These are phyloP conservation scores for Cryptophagus acutangulus DNA, from an alignment of 2,888 invertebrate genomes.

Conservation along the genomic window DNA sequence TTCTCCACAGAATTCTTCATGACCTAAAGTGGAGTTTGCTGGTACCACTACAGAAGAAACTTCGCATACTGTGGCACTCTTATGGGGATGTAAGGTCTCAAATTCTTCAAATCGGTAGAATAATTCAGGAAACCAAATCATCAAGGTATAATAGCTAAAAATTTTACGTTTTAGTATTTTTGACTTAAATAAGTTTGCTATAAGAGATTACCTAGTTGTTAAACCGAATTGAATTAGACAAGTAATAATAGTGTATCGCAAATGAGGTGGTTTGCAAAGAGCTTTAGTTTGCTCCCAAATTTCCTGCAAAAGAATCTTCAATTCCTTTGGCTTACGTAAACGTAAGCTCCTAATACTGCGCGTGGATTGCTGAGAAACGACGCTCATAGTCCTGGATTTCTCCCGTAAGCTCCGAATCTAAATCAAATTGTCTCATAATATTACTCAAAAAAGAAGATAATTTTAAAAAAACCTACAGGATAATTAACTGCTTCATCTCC, in stretches of 20 bases:
- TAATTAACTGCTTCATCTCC: constrained; percentile 65
- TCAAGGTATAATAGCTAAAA: constrained; percentile 80
- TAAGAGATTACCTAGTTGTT: constrained; percentile 59
- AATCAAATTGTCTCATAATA: constrained; percentile 16
- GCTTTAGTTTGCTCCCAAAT: constrained; percentile 72
- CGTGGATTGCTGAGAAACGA: constrained; percentile 58
- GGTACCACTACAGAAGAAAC: constrained; percentile 63
- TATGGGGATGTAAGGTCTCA: constrained; percentile 61
- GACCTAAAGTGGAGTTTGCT: constrained; percentile 36
- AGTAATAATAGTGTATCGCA: constrained; percentile 69
- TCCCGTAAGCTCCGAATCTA: constrained; percentile 69
- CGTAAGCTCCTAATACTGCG: constrained; percentile 65
- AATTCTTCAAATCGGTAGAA: constrained; percentile 79
- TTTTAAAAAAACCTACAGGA: constrained; percentile 58
- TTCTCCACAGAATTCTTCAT: constrained; percentile 57
- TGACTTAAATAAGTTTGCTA: not conserved
- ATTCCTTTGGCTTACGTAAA: constrained; percentile 67
- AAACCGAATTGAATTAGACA: constrained; percentile 80
- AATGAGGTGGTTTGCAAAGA: constrained; percentile 68
- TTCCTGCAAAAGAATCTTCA: constrained; percentile 63
- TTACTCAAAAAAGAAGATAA: not conserved
- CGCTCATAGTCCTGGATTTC: constrained; percentile 60
- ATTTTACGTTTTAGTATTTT: constrained; percentile 53
- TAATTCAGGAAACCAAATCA: constrained; percentile 89
- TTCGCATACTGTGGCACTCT: constrained; percentile 70